Evolutionary conservation across 2,113 vertebrate species (phyloP).

Genomic region (Danionella cerebrum): DNA sequence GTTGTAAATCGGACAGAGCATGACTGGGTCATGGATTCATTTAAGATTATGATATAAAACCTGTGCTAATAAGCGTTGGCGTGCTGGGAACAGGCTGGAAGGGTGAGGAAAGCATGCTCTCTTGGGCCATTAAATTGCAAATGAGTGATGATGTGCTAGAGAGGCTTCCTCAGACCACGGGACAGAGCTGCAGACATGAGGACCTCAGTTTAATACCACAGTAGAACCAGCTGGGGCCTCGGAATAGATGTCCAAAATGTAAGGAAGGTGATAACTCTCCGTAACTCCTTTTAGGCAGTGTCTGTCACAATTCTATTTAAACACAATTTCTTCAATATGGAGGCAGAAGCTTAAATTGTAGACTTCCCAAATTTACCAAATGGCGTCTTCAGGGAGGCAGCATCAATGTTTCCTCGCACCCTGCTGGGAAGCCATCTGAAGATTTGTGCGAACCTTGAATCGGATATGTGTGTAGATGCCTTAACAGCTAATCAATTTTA

Average conservation of each 20-base stretch:
- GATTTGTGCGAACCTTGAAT: no score
- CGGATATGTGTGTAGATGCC: no score
- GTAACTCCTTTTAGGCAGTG: no score
- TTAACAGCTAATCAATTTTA: no score
- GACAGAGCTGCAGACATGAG: constrained; percentile 47
- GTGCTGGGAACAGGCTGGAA: constrained; percentile 52
- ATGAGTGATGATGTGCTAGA: constrained; percentile 67
- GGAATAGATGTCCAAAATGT: constrained; percentile 36
- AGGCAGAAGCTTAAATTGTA: no score
- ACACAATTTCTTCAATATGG: no score
- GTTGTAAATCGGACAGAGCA: no score
- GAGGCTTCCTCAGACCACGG: constrained; percentile 57
- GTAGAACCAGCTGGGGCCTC: constrained; percentile 53
- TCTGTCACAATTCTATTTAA: no score
- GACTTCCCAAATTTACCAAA: no score
- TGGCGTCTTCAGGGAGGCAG: no score
- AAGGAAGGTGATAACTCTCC: constrained; percentile 2
- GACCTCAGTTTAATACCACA: constrained; percentile 22
- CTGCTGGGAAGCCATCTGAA: no score
- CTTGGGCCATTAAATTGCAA: constrained; percentile 71
- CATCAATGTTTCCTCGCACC: no score
- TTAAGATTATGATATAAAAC: constrained; percentile 58
- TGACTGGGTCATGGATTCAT: constrained; percentile 2
- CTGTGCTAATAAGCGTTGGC: constrained; percentile 65
- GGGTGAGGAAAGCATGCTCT: constrained; percentile 55